Evolutionary conservation across 2,888 invertebrate genomes (phyloP), one percentile per base, ranked within the genome.

Genomic region (Tyria jacobaeae): DNA sequence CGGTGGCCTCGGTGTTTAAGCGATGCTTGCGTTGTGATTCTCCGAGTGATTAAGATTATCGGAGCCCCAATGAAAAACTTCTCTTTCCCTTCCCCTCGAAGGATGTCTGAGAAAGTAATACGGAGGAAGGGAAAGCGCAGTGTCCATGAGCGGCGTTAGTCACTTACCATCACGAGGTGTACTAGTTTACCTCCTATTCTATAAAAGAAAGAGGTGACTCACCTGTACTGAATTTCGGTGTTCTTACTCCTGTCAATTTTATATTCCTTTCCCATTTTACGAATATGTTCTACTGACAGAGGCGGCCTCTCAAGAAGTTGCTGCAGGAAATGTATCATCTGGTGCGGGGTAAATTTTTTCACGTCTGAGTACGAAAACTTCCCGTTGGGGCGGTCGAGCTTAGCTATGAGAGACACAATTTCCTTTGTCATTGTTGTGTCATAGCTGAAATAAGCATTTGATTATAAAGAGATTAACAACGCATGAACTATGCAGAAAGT

Each of bases 251-350:
- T 83, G 57, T 94, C 94, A 62, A 99, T 91, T 34, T 94, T 92
- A 84, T 98, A 98, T 0, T 94, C 85, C 0, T 91, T 84, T 44
- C 84, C 87, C 2, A 88, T 48, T 0, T 27, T 47, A 0, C 53
- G 57, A 17, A 96, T 84, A 76, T 95, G 96, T 1, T 89, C 87
- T 1, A 96, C 63, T 0, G 95, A 79, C 37, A 96, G 76, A 0
- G 95, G 87, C 0, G 90, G 72, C 0, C 92, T 85, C 57, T 96
- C 95, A 3, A 96, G 89, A n/a, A 98, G 88, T 76, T 95, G 94
- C 52, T 96, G 95, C 27, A 98, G 87, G 68, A 97, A 95, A 77
- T 96, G 96, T 57, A 95, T 95, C 53, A 95, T 89, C 88, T 98
- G 97, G 62, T 94, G 94, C 0, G 96, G 92, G 0, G 94, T 94